Evolutionary conservation across 2,797 vertebrate species (phyloP).

Genomic region (Spheniscus humboldti): DNA sequence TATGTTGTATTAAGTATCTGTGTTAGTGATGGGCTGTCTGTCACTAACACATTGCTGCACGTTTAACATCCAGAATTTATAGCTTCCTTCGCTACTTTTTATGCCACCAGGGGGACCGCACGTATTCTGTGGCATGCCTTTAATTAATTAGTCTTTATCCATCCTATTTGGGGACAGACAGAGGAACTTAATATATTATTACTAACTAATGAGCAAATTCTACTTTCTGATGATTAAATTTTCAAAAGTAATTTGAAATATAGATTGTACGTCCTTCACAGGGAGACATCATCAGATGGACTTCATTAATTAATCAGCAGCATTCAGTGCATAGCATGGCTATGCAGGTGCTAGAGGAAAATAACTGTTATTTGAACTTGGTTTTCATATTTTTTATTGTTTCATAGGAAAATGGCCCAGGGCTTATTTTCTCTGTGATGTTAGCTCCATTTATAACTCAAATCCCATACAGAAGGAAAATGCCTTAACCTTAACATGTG

Average conservation of each 20-base stretch:
- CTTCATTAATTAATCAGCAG: constrained; percentile 53
- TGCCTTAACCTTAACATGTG: background rate
- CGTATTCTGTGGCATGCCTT: background rate
- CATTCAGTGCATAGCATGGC: background rate
- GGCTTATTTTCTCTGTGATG: background rate
- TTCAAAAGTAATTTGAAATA: constrained; percentile 59
- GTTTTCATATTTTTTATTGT: background rate
- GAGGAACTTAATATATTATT: constrained; percentile 59
- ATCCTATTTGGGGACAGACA: background rate
- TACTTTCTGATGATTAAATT: constrained; percentile 54
- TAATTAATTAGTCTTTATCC: constrained; percentile 44
- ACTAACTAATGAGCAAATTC: constrained; percentile 56
- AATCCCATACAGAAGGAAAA: background rate
- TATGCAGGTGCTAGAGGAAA: constrained; percentile 7
- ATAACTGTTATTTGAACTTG: background rate
- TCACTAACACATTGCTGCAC: background rate
- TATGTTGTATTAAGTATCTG: background rate
- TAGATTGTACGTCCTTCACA: background rate
- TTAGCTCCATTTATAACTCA: background rate
- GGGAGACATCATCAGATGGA: constrained; percentile 20
- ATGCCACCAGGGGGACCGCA: background rate
- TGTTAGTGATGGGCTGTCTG: background rate
- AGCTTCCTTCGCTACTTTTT: background rate
- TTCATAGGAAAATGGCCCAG: background rate
- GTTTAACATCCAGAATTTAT: background rate